These are phyloP conservation scores for Rhinogobius similis DNA, from an alignment of 2,113 vertebrate genomes.

Conservation along the genomic window DNA sequence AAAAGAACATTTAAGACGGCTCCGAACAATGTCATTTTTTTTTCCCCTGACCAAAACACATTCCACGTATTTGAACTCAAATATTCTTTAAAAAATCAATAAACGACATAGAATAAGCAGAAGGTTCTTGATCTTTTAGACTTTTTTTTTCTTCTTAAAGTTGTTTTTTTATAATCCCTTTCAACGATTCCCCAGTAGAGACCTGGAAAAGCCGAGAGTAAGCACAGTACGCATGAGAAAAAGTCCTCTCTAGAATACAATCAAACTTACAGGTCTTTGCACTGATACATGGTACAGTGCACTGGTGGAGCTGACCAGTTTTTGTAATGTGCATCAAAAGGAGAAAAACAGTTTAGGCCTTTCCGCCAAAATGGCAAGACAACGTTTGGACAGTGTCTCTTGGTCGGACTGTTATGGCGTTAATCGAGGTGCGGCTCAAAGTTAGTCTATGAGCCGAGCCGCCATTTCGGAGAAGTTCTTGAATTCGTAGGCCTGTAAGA, in stretches of 20 bases:
- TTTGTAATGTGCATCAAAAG: conserved; percentile 81
- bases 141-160: conserved; percentile 34
- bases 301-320: conserved; percentile 81
- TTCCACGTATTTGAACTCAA: conserved; percentile 90
- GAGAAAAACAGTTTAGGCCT: conserved; percentile 17
- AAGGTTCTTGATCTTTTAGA: conserved; percentile 77
- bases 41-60: conserved; percentile 84
- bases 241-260: conserved; percentile 86
- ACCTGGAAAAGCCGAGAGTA: conserved; percentile 83
- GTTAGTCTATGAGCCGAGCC: conserved; percentile 43
- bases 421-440: conserved; percentile 33
- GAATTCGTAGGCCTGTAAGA: conserved; percentile 47
- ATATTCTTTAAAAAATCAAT: conserved; percentile 80
- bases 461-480: conserved; percentile 52
- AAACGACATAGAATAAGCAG: conserved; percentile 89
- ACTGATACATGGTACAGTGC: conserved; percentile 98
- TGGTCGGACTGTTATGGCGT: conserved; percentile 53
- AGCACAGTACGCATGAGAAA: conserved; percentile 87
- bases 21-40: conserved; percentile 86
- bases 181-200: conserved; percentile 62
- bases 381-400: conserved; percentile 48
- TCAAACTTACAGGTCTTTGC: conserved; percentile 87
- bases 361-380: conserved; percentile 57
- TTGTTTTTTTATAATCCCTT: conserved; percentile 57
- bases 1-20: conserved; percentile 81